phyloP scores from a whole-genome alignment of 1,140 invertebrate species.

The Himalopsyche phryganea region DNA sequence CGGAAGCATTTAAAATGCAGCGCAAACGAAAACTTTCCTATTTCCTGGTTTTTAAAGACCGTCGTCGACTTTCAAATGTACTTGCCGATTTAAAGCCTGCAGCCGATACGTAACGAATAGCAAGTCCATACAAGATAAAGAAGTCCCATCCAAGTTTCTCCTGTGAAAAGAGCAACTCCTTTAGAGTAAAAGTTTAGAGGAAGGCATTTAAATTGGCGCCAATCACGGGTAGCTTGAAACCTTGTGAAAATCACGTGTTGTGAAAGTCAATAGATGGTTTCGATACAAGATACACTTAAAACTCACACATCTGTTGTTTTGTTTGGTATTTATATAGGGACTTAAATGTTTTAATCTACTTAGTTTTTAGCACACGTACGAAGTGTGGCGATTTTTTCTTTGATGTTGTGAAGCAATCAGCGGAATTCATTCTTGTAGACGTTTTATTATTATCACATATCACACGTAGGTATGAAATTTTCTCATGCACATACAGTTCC shows the following conservation, averaged over 20 bases:
- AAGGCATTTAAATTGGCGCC: slow-evolving; percentile 15
- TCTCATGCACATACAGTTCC: no score
- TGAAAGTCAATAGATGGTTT: no score
- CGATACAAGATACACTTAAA: no score
- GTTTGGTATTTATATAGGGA: neutral
- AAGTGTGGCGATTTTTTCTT: neutral
- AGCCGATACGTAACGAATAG: slow-evolving; percentile 2
- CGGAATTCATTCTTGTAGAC: no score
- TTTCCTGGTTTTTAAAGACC: no score
- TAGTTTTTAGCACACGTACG: neutral
- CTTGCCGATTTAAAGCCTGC: neutral
- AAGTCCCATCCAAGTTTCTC: slow-evolving; percentile 14
- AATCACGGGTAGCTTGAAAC: slow-evolving; percentile 5
- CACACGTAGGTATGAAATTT: no score
- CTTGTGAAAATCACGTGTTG: neutral
- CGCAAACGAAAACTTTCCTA: no score
- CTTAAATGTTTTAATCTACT: neutral
- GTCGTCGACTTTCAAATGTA: no score
- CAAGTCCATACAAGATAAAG: slow-evolving; percentile 5
- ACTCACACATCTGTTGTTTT: no score
- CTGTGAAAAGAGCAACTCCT: slow-evolving; percentile 1
- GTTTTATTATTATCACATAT: no score
- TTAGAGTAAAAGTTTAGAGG: neutral
- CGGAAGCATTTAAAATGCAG: no score
- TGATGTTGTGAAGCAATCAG: neutral